These are phyloP conservation scores for Drosophila diplacantha DNA, from an alignment of 2,888 invertebrate genomes.

Conservation along the genomic window DNA sequence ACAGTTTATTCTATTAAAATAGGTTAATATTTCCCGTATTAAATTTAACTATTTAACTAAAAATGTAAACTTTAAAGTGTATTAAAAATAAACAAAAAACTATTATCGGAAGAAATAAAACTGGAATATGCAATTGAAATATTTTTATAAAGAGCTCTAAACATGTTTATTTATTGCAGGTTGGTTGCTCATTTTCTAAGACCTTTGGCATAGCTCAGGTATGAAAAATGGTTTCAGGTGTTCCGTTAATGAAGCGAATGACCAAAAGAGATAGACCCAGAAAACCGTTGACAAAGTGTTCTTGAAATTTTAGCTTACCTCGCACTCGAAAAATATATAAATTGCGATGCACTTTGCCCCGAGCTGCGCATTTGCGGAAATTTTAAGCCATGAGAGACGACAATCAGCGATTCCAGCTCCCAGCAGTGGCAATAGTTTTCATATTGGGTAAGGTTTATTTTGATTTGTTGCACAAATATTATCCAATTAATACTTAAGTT, in stretches of 20 bases:
- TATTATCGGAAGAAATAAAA: no score
- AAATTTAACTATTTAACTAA: background rate
- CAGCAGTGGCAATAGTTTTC: slow-evolving; percentile 40
- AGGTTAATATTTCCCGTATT: background rate
- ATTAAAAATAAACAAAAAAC: background rate
- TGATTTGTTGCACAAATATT: background rate
- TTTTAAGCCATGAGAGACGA: slow-evolving; percentile 46
- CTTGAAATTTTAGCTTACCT: slow-evolving; percentile 54
- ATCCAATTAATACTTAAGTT: background rate
- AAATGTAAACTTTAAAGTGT: background rate
- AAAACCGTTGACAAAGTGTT: slow-evolving; percentile 27
- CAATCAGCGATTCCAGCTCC: slow-evolving; percentile 33
- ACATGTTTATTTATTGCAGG: no score
- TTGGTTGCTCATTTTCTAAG: slow-evolving; percentile 12
- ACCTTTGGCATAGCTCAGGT: slow-evolving; percentile 36
- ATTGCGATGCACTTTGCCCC: slow-evolving; percentile 41
- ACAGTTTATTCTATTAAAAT: background rate
- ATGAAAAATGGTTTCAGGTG: slow-evolving; percentile 46
- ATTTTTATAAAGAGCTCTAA: no score
- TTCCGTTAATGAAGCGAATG: slow-evolving; percentile 43
- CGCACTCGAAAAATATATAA: slow-evolving; percentile 60
- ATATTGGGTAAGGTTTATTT: slow-evolving; percentile 54
- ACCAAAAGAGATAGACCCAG: slow-evolving; percentile 21
- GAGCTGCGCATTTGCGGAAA: slow-evolving; percentile 48
- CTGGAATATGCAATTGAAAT: background rate